phyloP scores from a whole-genome alignment of 2,888 invertebrate genomes.

The Hololepta plana region DNA sequence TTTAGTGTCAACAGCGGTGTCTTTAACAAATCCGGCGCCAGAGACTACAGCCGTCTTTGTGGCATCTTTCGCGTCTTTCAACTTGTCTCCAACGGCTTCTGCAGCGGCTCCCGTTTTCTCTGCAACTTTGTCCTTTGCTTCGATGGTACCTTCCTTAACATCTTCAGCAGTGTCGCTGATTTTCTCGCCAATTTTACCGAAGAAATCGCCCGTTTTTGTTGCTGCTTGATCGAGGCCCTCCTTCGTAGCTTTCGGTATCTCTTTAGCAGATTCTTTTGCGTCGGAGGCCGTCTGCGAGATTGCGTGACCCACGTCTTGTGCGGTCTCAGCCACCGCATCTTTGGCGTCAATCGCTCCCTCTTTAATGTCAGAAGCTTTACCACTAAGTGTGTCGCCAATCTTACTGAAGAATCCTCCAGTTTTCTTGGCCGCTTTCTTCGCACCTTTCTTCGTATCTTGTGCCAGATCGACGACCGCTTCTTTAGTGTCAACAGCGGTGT shows the following conservation, averaged over 20 bases:
- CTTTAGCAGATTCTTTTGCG: conserved; percentile 1
- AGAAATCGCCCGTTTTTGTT: conserved; percentile 1
- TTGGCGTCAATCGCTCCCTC: too few species aligned
- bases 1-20: conserved; percentile 7
- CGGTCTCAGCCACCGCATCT: conserved; percentile 2
- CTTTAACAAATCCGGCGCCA: conserved; percentile 8
- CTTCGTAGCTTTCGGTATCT: too few species aligned
- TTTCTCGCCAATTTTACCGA: conserved; percentile 1
- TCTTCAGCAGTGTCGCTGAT: neutral
- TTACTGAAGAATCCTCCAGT: conserved; percentile 16
- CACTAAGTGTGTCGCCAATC: conserved; percentile 7
- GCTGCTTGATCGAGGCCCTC: neutral
- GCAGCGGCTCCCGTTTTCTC: too few species aligned
- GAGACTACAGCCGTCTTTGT: neutral
- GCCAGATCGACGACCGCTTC: too few species aligned
- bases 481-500: conserved; percentile 5
- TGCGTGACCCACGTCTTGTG: neutral
- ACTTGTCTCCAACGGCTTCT: neutral
- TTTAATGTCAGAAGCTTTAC: too few species aligned
- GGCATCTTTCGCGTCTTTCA: conserved; percentile 1
- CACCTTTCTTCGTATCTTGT: conserved; percentile 17
- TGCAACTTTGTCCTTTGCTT: conserved; percentile 1
- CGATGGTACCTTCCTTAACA: conserved; percentile 2
- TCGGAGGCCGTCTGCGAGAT: neutral
- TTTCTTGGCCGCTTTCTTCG: conserved; percentile 24